Evolutionary conservation across 2,797 vertebrate species (phyloP).

Genomic region (Sebastes alutus): DNA sequence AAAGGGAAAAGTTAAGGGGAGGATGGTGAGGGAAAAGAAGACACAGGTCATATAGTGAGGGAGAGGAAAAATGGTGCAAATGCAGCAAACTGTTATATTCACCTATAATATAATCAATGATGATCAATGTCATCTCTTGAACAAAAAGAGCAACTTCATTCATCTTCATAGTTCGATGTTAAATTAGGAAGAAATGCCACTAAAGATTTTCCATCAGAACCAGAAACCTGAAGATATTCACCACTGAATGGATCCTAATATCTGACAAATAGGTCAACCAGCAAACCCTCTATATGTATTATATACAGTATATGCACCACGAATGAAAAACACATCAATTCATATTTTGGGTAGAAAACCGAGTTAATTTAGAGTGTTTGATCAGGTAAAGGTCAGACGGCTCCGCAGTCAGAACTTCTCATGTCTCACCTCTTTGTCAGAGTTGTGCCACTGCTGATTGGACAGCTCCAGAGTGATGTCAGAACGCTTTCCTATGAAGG

Average conservation of each 20-base stretch:
- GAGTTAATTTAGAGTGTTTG: neutral
- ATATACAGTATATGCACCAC: neutral
- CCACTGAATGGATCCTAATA: neutral
- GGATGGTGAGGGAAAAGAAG: neutral
- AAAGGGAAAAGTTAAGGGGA: neutral
- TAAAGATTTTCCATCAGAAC: neutral
- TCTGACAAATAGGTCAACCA: neutral
- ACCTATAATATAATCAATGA: neutral
- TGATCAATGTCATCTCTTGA: neutral
- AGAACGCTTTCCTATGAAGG: conserved; percentile 70
- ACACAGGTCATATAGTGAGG: too few relatives aligned
- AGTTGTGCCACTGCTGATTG: conserved; percentile 76
- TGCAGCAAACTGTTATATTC: neutral
- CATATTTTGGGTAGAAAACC: neutral
- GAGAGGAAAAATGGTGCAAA: neutral
- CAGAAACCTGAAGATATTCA: neutral
- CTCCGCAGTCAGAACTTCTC: neutral
- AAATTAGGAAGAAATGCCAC: neutral
- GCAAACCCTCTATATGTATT: neutral
- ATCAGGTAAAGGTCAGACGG: neutral
- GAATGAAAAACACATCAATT: neutral
- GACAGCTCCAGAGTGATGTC: conserved; percentile 55
- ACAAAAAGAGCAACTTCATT: neutral
- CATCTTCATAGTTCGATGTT: neutral
- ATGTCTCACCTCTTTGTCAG: conserved; percentile 86